Evolutionary conservation across 2,888 invertebrate genomes (phyloP).

Genomic region (Galerucella nymphaeae): DNA sequence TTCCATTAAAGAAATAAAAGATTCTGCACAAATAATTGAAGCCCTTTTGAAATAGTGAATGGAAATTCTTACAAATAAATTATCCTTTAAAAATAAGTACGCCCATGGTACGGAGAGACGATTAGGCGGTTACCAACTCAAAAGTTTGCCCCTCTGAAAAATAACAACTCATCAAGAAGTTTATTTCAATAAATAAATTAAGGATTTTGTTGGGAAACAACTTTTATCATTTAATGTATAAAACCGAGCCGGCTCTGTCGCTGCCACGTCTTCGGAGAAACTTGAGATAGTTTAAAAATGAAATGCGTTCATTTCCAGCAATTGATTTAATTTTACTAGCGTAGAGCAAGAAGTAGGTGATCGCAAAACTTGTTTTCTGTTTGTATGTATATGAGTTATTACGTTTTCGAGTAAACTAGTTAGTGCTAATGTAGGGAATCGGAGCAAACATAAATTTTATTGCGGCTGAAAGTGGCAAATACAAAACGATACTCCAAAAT

Average conservation of each 20-base stretch:
- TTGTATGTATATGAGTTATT: neutral
- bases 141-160: no score
- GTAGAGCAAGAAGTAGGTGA: constrained; percentile 14
- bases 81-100: no score
- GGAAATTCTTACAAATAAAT: no score
- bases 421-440: neutral
- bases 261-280: neutral
- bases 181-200: no score
- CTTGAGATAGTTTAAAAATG: constrained; percentile 8
- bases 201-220: neutral
- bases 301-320: constrained; percentile 5
- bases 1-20: no score
- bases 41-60: no score
- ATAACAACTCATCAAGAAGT: no score
- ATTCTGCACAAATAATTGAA: no score
- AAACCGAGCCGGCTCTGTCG: neutral
- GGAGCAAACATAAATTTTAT: constrained; percentile 9
- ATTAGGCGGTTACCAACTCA: no score
- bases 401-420: constrained; percentile 1
- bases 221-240: neutral
- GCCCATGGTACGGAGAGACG: no score
- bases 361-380: constrained; percentile 2
- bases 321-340: constrained; percentile 15
- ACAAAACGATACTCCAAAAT: neutral
- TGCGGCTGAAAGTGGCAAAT: neutral